phyloP scores from a whole-genome alignment of 2,888 invertebrate species.

The Abrostola triplasia region DNA sequence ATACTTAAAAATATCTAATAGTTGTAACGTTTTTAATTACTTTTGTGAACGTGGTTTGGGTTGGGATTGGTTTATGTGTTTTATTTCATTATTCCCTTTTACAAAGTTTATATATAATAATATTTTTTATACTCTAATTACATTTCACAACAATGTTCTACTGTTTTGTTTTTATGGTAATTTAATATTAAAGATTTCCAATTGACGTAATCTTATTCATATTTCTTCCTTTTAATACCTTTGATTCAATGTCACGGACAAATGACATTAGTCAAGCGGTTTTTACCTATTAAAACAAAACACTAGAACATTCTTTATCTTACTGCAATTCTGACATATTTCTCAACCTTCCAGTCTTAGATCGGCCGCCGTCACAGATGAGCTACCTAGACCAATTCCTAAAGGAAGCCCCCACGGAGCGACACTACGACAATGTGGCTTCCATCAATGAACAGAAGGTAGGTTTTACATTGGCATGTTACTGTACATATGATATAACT shows the following conservation, averaged over 20 bases:
- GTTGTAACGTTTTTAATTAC: constrained; percentile 63
- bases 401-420: constrained; percentile 90
- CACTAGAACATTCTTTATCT: constrained; percentile 6
- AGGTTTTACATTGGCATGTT: constrained; percentile 49
- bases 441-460: constrained; percentile 84
- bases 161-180: constrained; percentile 35
- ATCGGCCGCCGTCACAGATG: constrained; percentile 96
- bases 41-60: constrained; percentile 81
- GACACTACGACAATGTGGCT: constrained; percentile 84
- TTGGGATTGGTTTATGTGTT: constrained; percentile 82
- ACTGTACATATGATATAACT: constrained; percentile 16
- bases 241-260: too few species aligned
- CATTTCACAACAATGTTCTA: background rate
- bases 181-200: too few species aligned
- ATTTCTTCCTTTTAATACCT: too few species aligned
- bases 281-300: constrained; percentile 27
- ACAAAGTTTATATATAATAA: constrained; percentile 10
- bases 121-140: constrained; percentile 2
- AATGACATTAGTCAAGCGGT: too few species aligned
- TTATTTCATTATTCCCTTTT: constrained; percentile 46
- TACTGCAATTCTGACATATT: constrained; percentile 9
- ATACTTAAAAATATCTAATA: constrained; percentile 57
- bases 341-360: constrained; percentile 90
- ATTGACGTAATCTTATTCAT: too few species aligned
- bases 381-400: constrained; percentile 97